Evolutionary conservation across 1,140 invertebrate species (phyloP).

Genomic region (Zaprionus ghesquierei): DNA sequence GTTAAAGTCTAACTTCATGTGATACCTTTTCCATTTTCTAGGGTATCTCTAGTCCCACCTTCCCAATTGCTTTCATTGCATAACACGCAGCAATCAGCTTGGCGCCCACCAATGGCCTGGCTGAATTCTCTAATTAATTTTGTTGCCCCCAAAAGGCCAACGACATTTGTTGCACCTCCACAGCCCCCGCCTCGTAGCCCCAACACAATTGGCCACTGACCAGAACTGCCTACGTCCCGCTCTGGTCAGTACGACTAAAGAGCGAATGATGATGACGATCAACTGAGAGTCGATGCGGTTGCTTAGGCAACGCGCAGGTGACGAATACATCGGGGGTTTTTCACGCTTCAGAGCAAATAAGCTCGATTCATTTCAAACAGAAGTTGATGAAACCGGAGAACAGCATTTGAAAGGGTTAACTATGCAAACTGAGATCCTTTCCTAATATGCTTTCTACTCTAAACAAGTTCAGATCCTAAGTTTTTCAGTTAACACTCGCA

Average conservation of each 20-base stretch:
- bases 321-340: background rate
- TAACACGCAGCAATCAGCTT: slow-evolving; percentile 43
- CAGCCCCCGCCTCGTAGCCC: background rate
- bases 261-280: background rate
- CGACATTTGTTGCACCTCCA: slow-evolving; percentile 63
- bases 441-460: no score
- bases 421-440: background rate
- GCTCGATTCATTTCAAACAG: background rate
- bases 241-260: background rate
- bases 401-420: background rate
- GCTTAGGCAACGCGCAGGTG: background rate
- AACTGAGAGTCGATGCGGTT: background rate
- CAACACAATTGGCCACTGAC: background rate
- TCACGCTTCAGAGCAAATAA: background rate
- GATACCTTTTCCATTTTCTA: background rate
- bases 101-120: slow-evolving; percentile 15
- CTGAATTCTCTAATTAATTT: slow-evolving; percentile 45
- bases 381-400: background rate
- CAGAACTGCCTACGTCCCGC: slow-evolving; percentile 1
- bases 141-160: slow-evolving; percentile 62
- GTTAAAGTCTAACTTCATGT: background rate
- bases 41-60: slow-evolving; percentile 1
- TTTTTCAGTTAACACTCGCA: no score
- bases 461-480: no score
- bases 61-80: slow-evolving; percentile 41